Conservation (phyloP, 2,888 invertebrate genomes). For the Leistus spinibarbis region DNA sequence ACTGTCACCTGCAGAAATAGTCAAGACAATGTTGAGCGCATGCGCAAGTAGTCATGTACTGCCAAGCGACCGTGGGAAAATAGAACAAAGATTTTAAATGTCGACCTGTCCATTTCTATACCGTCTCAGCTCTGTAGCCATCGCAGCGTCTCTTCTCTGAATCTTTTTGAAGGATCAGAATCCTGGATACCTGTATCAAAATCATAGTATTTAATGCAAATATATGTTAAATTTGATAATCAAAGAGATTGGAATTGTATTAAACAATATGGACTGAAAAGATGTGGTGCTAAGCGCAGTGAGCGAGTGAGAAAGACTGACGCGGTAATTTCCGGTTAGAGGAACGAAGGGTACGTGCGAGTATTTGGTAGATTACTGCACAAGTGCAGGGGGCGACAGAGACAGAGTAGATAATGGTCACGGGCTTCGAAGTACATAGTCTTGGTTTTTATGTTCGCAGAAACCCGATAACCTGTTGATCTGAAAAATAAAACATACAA, state of each 20-base stretch:
- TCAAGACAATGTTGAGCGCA: background rate
- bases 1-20: background rate
- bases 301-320: background rate
- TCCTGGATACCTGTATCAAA: no score
- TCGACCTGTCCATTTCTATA: conserved; percentile 11
- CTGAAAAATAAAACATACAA: background rate
- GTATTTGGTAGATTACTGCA: background rate
- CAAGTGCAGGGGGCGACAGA: background rate
- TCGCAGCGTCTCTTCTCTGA: background rate
- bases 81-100: conserved; percentile 28
- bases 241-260: no score
- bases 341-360: background rate
- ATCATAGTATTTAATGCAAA: no score
- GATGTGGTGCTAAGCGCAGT: background rate
- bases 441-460: background rate
- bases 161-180: background rate
- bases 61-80: conserved; percentile 28
- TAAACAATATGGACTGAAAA: no score
- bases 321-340: background rate
- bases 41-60: background rate
- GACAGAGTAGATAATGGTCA: no score
- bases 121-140: background rate
- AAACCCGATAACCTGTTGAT: background rate
- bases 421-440: background rate
- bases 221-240: no score